Evolutionary conservation across 2,113 vertebrate genomes (phyloP), one percentile per base, ranked within the genome.

Genomic region (Tamias sibiricus): DNA sequence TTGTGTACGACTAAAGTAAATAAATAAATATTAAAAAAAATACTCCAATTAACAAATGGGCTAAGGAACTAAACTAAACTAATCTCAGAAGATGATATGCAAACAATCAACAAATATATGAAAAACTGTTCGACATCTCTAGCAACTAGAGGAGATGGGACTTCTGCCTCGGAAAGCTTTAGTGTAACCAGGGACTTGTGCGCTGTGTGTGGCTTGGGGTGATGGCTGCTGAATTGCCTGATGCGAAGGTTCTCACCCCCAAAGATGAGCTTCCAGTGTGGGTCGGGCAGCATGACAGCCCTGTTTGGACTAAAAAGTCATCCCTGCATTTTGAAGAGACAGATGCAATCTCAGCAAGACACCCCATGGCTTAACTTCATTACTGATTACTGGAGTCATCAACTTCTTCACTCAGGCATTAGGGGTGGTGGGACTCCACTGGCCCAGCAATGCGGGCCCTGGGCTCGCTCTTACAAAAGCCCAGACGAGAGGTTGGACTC

Each of bases 171-270:
- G 1, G 0, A 40, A 62, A 77, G 28, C 11, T 64, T 80, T 24
- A 35, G 12, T 0, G 14, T 2, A 2, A 7, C 14, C 16, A 57
- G 9, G 19, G 47, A 35, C 37, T 42, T 7, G 0, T 0, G 52
- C 37, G 11, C 10, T 14, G 47, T 69, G 7, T 0, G 47, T 64
- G 64, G 24, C 26, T 93, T 77, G 35, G 64, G 35, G 6, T 22
- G 19, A 71, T 9, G 40, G n/a, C 69, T 52, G 10, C 42, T 72
- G n/a, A 72, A 47, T 2, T 0, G 40, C 22, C 59, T 82, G 79
- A 47, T 62, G 22, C 40, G 77, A 86, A 94, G 37, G 16, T 62
- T 37, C 16, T 16, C 24, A 14, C 4, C 2, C n/a, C 32, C 59
- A 76, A 1, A 69, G 37, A 44, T 71, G 59, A 94, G 47, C 42